A percentile compares a stretch with the other conserved stretches of the same genome.
Evolutionary conservation across 2,797 vertebrate species (phyloP).

Genomic region (Acrocephalus scirpaceus): DNA sequence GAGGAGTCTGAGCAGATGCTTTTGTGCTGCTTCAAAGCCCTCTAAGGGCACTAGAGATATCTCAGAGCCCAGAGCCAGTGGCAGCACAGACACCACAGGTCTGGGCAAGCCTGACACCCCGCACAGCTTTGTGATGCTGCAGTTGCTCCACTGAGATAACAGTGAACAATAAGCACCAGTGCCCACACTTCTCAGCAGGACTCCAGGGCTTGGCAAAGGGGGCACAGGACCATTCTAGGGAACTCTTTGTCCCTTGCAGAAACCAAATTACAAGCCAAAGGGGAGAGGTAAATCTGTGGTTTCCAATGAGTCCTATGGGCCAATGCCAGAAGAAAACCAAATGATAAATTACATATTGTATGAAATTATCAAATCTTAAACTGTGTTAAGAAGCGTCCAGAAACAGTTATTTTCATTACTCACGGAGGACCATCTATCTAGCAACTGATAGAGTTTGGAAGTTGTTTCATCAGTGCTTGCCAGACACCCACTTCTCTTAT

Average conservation of each 20-base stretch:
- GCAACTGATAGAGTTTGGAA: conserved; percentile 14
- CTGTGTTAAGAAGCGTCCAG: not conserved
- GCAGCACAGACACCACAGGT: not conserved
- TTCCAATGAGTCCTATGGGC: not conserved
- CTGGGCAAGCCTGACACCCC: not conserved
- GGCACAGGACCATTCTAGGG: not conserved
- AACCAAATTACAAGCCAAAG: not conserved
- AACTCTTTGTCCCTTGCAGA: not conserved
- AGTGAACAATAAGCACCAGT: accelerated
- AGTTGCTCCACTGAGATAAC: not conserved
- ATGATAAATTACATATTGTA: not conserved
- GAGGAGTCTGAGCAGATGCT: not conserved
- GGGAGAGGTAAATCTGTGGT: not conserved
- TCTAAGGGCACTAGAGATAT: not conserved
- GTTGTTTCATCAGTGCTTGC: conserved; percentile 1
- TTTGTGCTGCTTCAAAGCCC: not conserved
- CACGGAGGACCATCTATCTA: conserved; percentile 27
- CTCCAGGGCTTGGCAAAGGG: not conserved
- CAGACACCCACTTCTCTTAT: conserved; percentile 48
- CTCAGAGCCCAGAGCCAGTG: not conserved
- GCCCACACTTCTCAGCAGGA: not conserved
- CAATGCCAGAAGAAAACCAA: not conserved
- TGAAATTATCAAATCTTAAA: not conserved
- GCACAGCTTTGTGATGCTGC: not conserved
- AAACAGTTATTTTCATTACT: conserved; percentile 17